These are phyloP conservation scores for Drosophila stalkeri DNA, from an alignment of 2,888 invertebrate genomes.

Conservation along the genomic window DNA sequence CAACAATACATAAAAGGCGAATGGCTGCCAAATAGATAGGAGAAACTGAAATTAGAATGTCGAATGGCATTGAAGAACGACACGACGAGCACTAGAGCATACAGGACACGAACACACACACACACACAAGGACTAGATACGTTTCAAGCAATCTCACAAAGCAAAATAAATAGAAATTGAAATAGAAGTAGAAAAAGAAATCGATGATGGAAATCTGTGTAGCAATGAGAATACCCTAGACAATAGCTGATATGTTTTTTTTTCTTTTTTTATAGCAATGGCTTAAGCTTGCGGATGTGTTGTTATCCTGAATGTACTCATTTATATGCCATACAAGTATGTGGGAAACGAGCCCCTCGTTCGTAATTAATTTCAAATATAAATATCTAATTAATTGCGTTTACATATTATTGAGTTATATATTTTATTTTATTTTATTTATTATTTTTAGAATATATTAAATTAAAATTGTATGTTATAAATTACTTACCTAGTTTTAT, in stretches of 20 bases:
- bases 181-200: conserved; percentile 16
- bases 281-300: background rate
- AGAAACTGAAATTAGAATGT: conserved; percentile 30
- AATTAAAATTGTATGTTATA: too few species aligned
- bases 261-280: background rate
- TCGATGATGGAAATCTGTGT: background rate
- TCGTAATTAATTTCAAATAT: background rate
- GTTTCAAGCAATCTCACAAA: conserved; percentile 3
- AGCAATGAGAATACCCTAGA: conserved; percentile 1
- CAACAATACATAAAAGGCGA: conserved; percentile 52
- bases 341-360: background rate
- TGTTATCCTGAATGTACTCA: background rate
- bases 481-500: background rate
- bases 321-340: background rate
- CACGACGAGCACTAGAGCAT: conserved; percentile 4
- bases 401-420: too few species aligned
- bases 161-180: conserved; percentile 11
- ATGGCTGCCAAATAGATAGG: conserved; percentile 17
- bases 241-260: background rate
- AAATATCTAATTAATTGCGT: too few species aligned
- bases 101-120: conserved; percentile 1
- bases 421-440: too few species aligned
- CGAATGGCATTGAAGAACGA: conserved; percentile 7
- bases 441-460: too few species aligned
- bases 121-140: conserved; percentile 10